Conservation (phyloP, 2,888 invertebrate genomes). For the Dicycla oo region DNA sequence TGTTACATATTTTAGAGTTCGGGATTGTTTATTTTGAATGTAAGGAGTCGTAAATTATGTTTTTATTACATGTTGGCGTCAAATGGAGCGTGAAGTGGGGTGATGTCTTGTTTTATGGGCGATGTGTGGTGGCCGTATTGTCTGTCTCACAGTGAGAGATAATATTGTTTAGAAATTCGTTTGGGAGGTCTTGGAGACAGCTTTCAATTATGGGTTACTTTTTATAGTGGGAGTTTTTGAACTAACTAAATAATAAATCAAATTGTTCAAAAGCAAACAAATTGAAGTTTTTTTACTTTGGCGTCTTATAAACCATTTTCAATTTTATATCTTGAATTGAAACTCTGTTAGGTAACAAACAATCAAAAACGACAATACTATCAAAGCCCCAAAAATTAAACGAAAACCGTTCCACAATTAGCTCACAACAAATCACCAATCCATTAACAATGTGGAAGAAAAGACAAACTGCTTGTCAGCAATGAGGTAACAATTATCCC, state of each 20-base stretch:
- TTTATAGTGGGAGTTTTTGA: background rate
- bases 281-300: background rate
- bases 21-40: slow-evolving; percentile 77
- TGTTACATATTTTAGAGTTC: slow-evolving; percentile 75
- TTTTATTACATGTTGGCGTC: slow-evolving; percentile 67
- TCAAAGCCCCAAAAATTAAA: slow-evolving; percentile 48
- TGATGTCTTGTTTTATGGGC: slow-evolving; percentile 58
- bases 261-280: background rate
- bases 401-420: slow-evolving; percentile 70
- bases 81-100: slow-evolving; percentile 49
- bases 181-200: background rate
- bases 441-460: slow-evolving; percentile 80
- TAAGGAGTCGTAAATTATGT: slow-evolving; percentile 68
- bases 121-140: slow-evolving; percentile 48
- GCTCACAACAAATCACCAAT: slow-evolving; percentile 80
- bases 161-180: slow-evolving; percentile 1
- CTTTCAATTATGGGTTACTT: background rate
- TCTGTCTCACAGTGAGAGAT: slow-evolving; percentile 10
- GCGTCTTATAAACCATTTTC: background rate
- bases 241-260: no score
- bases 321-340: slow-evolving; percentile 1
- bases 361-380: slow-evolving; percentile 32
- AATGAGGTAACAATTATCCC: slow-evolving; percentile 83
- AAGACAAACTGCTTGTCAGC: slow-evolving; percentile 81
- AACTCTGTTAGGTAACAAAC: background rate